Evolutionary conservation across 2,797 vertebrate species (phyloP), one percentile per base, ranked within the genome.

Genomic region (Falco berigora): DNA sequence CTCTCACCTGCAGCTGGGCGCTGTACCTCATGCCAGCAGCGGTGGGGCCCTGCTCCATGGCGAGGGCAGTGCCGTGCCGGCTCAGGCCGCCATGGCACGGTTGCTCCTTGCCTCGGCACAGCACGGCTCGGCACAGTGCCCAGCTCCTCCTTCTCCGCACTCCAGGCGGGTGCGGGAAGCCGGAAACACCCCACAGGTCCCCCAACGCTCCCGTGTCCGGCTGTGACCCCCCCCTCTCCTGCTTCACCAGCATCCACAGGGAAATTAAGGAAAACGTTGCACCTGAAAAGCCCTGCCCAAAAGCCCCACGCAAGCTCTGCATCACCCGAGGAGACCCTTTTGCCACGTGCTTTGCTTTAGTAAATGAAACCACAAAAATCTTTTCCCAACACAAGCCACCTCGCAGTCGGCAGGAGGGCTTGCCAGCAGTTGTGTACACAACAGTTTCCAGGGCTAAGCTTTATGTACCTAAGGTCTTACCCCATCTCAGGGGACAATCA

Each of bases 71-170:
- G 56, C 36, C 3, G 64, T 1, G 40, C 63, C 49, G 34, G 25
- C 76, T 95, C 96, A 92, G 73, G 77, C 84, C 16, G 56, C 93
- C 94, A 96, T 91, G 94, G 46, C 74, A 15, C 46, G 79, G 40
- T 13, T 19, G 62, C 61, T 86, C 12, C 44, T 34, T 4, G 12
- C 30, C 81, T 88, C 49, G 50, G 32, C 71, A 24, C 12, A 46
- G 71, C 34, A 68, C 80, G 88, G 23, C 92, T 34, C 40, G 94
- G 68, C 88, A 18, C 21, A 4, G 55, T 8, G 86, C 95, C 90
- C 71, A 2, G 77, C 88, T 24, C 83, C 89, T 90, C 92, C 92
- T 40, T 40, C 61, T 50, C 63, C 0, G 18, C 0, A 23, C 42
- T 50, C 42, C 83, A 0, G 58, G 85, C 94, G 93, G 93, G 96